A percentile compares a stretch with the other conserved stretches of the same genome.
These are phyloP conservation scores for Gnathonemus longibarbis DNA, from an alignment of 2,113 vertebrate species.

Conservation along the genomic window DNA sequence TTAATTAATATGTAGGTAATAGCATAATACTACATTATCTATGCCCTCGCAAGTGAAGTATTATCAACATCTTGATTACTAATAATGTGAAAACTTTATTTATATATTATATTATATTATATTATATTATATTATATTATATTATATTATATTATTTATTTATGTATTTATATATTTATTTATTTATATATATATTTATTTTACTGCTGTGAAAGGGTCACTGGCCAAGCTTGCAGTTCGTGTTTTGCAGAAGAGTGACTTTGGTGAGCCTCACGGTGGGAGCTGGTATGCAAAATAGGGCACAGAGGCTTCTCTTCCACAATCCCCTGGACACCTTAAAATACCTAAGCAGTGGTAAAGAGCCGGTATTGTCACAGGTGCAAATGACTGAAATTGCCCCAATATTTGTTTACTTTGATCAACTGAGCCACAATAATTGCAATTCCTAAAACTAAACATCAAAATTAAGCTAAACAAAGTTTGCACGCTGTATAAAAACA, in stretches of 20 bases:
- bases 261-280: background rate
- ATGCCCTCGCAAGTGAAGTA: background rate
- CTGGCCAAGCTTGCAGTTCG: background rate
- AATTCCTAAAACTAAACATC: background rate
- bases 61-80: background rate
- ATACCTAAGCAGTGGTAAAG: background rate
- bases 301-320: background rate
- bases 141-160: background rate
- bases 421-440: background rate
- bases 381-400: background rate
- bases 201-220: background rate
- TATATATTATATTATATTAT: background rate
- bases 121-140: background rate
- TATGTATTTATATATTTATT: background rate
- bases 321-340: background rate
- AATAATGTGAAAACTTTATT: background rate
- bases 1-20: background rate
- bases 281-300: background rate
- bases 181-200: background rate
- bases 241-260: background rate
- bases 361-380: background rate
- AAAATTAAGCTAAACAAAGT: background rate
- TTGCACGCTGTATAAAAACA: background rate
- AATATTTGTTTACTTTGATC: background rate
- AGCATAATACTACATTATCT: background rate